These are phyloP conservation scores for Acleris emargana DNA, from an alignment of 2,888 invertebrate species.

Conservation along the genomic window DNA sequence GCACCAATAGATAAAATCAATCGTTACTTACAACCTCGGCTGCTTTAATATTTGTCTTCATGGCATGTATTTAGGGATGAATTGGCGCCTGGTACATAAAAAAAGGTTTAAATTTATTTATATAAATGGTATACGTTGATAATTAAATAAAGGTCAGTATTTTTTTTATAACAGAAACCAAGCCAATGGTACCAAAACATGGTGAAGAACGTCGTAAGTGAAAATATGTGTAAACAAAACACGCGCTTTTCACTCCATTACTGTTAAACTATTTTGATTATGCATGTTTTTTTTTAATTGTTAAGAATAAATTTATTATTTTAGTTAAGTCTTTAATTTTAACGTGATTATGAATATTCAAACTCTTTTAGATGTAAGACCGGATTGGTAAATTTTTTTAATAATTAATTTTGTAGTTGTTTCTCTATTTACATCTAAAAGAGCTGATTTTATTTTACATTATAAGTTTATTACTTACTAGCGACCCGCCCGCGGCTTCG, in stretches of 20 bases:
- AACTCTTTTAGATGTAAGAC: neutral
- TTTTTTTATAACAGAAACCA: slow-evolving; percentile 64
- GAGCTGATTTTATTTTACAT: neutral
- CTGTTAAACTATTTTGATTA: slow-evolving; percentile 1
- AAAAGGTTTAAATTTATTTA: too few relatives aligned
- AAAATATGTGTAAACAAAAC: slow-evolving; percentile 24
- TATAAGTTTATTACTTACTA: slow-evolving; percentile 27
- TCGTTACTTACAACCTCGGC: too few relatives aligned
- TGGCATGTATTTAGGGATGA: too few relatives aligned
- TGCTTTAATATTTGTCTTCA: too few relatives aligned
- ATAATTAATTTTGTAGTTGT: neutral
- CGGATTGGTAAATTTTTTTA: slow-evolving; percentile 29
- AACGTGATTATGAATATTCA: neutral
- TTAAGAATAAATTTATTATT: neutral
- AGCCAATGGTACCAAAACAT: slow-evolving; percentile 75
- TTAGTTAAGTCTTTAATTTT: too few relatives aligned
- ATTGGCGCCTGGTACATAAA: too few relatives aligned
- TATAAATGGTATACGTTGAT: too few relatives aligned
- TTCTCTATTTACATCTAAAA: slow-evolving; percentile 4
- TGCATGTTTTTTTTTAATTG: neutral
- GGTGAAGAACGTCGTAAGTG: slow-evolving; percentile 77
- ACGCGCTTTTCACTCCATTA: slow-evolving; percentile 24
- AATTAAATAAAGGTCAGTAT: neutral
- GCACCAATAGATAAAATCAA: too few relatives aligned
- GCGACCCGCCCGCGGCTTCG: too few relatives aligned